phyloP scores from a whole-genome alignment of 2,113 vertebrate species.

The Pelecanoides urinatrix region DNA sequence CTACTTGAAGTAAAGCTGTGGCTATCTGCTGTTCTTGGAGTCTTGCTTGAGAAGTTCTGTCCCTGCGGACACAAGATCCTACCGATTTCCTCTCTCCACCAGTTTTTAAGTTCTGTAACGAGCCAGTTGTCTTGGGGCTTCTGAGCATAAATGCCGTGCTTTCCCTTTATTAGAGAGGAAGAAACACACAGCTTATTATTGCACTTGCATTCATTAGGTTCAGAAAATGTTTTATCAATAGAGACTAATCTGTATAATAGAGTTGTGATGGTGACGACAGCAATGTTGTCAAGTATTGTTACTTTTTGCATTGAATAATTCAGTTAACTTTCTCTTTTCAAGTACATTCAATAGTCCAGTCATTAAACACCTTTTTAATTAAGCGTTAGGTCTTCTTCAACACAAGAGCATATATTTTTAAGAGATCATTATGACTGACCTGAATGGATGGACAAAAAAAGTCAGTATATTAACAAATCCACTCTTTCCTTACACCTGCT shows the following conservation, averaged over 20 bases:
- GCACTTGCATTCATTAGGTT: background rate
- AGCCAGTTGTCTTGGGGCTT: background rate
- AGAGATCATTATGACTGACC: background rate
- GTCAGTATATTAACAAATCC: background rate
- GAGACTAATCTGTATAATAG: background rate
- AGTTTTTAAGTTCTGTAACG: background rate
- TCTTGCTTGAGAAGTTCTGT: background rate
- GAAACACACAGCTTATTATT: background rate
- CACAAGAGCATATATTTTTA: background rate
- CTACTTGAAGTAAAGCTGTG: background rate
- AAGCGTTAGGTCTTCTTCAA: background rate
- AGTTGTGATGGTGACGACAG: background rate
- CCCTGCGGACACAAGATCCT: too few species aligned
- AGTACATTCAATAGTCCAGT: background rate
- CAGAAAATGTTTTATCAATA: background rate
- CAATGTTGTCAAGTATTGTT: background rate
- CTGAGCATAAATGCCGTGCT: background rate
- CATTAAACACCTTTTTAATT: background rate
- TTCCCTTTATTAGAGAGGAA: background rate
- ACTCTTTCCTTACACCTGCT: background rate
- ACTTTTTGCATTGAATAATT: background rate
- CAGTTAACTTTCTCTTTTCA: background rate
- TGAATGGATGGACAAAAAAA: background rate
- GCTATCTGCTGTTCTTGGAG: rapidly evolving
- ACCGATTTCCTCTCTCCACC: background rate